Base-by-base conservation (phyloP, 2,797 vertebrate species). In the Oophaga sylvatica region DNA sequence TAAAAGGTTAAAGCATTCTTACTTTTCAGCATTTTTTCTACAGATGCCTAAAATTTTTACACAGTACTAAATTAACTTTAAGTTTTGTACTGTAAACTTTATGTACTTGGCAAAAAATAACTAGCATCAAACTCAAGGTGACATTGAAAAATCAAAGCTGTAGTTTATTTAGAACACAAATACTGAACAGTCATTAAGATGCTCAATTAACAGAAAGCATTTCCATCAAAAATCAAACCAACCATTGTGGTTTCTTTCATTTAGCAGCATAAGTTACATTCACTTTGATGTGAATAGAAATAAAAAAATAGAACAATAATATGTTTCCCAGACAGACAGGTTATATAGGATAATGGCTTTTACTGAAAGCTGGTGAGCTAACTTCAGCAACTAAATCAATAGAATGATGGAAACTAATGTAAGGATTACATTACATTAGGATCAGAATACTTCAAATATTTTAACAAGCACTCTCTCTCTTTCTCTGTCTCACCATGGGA, bases 381-480 rank as follows among this genome's bases (percentile, higher is more conserved):
- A 83, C 77, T 88, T 86, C 79, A 80, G 31, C 20, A 63, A 60
- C 90, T 35, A 90, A 94, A 95, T 95, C 94, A 94, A 95, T 95
- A 94, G 87, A 68, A 80, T 87, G 87, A 91, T 90, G 93, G 90
- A 81, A 87, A 76, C 60, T 91, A 94, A 94, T 92, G 91, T 91
- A 93, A 93, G 94, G 93, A 95, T 93, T 94, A 92, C 91, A 87
- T 94, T 94, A 8, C 48, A 87, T 94, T 94, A 8, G 8, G 48
- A 53, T 1, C 91, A 92, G 91, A 93, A 94, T 95, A 94, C 92
- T 94, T 95, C 92, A 94, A 93, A 94, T 94, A 92, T 83, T 92
- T 92, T 92, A 62, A 85, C 53, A 92, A 89, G 3, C 35, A 41
- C 35, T 41, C 35, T 94, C 88, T 71, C 11, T 62, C 20, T 94